Conservation (phyloP, 1,140 invertebrate species). For the Drusus annulatus region DNA sequence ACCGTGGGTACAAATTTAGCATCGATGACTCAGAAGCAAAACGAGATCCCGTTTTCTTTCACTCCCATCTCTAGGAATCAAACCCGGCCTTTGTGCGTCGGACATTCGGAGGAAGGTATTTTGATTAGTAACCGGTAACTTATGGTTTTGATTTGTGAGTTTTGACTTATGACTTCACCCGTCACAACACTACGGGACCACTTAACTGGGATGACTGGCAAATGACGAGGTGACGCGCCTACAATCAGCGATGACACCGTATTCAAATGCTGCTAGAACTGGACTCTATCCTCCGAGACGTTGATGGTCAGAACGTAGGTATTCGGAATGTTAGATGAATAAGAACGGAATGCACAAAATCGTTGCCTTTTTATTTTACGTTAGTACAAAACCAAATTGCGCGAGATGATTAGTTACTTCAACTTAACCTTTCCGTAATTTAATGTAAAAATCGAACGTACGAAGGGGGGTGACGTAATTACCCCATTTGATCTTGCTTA, state of each 20-base stretch:
- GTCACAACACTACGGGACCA: conserved; percentile 19
- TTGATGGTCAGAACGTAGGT: neutral
- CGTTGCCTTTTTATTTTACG: too few relatives aligned
- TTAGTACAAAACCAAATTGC: too few relatives aligned
- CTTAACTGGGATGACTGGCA: conserved; percentile 36
- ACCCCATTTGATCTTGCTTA: too few relatives aligned
- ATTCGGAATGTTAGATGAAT: neutral
- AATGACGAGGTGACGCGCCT: neutral
- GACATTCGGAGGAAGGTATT: neutral
- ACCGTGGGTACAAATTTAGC: too few relatives aligned
- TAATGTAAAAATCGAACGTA: too few relatives aligned
- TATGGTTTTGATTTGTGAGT: too few relatives aligned
- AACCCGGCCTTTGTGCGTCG: neutral
- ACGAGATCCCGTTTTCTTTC: too few relatives aligned
- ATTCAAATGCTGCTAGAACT: conserved; percentile 26
- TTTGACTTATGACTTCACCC: too few relatives aligned
- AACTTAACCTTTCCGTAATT: too few relatives aligned
- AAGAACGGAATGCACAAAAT: neutral
- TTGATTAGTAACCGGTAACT: neutral
- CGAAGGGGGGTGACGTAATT: too few relatives aligned
- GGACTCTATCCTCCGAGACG: neutral
- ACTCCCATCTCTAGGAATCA: neutral
- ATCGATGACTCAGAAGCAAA: too few relatives aligned
- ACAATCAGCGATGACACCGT: conserved; percentile 12
- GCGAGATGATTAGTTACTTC: too few relatives aligned